phyloP scores from a whole-genome alignment of 2,113 vertebrate genomes.

The Nycticebus coucang region DNA sequence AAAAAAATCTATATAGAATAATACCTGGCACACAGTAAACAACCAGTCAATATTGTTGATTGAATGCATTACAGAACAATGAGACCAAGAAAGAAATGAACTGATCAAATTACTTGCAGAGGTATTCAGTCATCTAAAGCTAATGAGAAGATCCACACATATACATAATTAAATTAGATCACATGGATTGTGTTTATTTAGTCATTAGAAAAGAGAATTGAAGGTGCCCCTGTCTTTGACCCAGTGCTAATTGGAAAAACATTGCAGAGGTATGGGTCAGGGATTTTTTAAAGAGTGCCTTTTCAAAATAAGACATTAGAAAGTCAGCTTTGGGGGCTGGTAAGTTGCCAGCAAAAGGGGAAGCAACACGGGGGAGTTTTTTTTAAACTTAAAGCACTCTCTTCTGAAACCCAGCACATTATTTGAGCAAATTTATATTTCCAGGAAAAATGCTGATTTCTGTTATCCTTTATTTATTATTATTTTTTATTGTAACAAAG shows the following conservation, averaged over 20 bases:
- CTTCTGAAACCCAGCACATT: not conserved
- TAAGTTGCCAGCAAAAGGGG: not conserved
- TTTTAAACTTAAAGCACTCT: not conserved
- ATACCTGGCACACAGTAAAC: not conserved
- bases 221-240: constrained; percentile 32
- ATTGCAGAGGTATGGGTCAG: not conserved
- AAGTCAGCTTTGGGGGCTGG: not conserved
- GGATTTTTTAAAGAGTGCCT: not conserved
- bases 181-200: constrained; percentile 45
- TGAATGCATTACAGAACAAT: constrained; percentile 41
- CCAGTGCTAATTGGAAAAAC: constrained; percentile 42
- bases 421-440: not conserved
- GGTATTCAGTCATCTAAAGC: constrained; percentile 36
- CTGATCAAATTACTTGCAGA: constrained; percentile 47
- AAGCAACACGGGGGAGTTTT: not conserved
- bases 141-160: constrained; percentile 57
- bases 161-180: constrained; percentile 58
- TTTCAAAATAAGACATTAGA: not conserved
- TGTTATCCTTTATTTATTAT: not conserved
- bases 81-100: not conserved
- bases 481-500: not conserved
- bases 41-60: constrained; percentile 47
- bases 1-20: not conserved
- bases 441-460: not conserved
- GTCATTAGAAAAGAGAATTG: constrained; percentile 37